These are phyloP conservation scores for Tetanocera ferruginea DNA, from an alignment of 2,888 invertebrate genomes.

Conservation along the genomic window DNA sequence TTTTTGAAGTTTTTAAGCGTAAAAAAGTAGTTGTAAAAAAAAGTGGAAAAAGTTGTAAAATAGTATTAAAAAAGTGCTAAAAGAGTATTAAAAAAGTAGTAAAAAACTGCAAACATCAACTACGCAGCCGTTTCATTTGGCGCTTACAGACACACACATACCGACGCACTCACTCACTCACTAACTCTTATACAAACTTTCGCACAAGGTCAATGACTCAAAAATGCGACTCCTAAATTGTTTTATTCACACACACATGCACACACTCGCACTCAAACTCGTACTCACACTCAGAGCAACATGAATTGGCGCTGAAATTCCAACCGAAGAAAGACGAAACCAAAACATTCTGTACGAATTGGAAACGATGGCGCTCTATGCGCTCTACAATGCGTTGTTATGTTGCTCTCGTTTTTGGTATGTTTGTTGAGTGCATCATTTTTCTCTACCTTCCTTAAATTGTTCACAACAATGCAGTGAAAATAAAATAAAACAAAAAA, in stretches of 20 bases:
- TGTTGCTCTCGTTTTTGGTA: neutral
- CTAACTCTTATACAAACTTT: neutral
- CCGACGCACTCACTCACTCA: neutral
- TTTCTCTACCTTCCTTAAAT: neutral
- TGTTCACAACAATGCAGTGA: neutral
- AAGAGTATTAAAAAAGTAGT: neutral
- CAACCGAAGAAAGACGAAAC: slow-evolving; percentile 5
- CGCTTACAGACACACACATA: neutral
- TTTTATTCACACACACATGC: neutral
- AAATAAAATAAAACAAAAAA: neutral
- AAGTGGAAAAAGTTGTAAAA: neutral
- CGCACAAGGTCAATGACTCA: slow-evolving; percentile 28
- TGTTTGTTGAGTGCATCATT: slow-evolving; percentile 2
- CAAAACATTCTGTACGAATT: slow-evolving; percentile 1
- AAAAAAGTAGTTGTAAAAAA: neutral
- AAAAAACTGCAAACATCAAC: neutral
- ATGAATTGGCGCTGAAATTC: neutral
- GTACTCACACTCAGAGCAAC: neutral
- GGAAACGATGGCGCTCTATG: too few species aligned
- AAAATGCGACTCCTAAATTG: slow-evolving; percentile 14
- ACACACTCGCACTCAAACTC: neutral
- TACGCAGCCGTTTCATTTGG: slow-evolving; percentile 5
- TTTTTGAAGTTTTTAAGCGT: too few species aligned
- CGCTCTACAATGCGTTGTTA: neutral
- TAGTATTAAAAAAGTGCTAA: neutral